These are phyloP conservation scores for Chitala chitala DNA, from an alignment of 2,113 vertebrate species.

Conservation along the genomic window DNA sequence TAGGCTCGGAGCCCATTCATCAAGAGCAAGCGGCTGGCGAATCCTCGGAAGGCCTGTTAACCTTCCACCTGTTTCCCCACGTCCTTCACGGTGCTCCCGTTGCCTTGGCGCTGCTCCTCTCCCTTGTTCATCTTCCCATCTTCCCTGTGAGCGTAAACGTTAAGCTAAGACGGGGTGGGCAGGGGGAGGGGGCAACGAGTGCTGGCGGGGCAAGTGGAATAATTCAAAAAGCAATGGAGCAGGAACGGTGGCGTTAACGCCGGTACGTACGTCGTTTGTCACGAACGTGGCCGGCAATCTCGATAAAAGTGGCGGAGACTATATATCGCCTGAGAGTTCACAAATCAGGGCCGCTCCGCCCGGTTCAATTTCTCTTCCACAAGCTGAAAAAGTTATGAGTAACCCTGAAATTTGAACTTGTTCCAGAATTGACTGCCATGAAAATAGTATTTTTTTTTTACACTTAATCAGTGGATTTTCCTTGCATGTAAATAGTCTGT, in stretches of 20 bases:
- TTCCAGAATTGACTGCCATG: too few species aligned
- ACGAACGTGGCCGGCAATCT: constrained; percentile 76
- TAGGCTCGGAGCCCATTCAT: constrained; percentile 91
- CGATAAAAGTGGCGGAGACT: constrained; percentile 51
- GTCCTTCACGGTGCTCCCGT: constrained; percentile 76
- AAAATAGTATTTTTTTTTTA: too few species aligned
- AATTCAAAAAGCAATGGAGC: constrained; percentile 96
- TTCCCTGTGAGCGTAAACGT: constrained; percentile 64
- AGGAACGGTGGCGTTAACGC: constrained; percentile 60
- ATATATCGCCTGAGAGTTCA: too few species aligned
- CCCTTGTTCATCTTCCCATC: constrained; percentile 80
- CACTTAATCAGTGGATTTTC: too few species aligned
- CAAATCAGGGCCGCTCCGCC: too few species aligned
- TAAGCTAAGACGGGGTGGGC: constrained; percentile 52
- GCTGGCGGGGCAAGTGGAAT: constrained; percentile 77
- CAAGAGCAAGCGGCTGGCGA: constrained; percentile 94
- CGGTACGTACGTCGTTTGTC: constrained; percentile 84
- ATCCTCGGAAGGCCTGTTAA: constrained; percentile 98
- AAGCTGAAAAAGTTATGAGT: too few species aligned
- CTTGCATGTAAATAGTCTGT: too few species aligned
- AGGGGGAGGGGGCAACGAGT: background rate
- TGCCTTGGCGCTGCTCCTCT: constrained; percentile 81
- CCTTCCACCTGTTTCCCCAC: constrained; percentile 93
- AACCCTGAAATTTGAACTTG: too few species aligned
- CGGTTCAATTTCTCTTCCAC: too few species aligned